These are phyloP conservation scores for Schizothorax lantsangensis DNA, from an alignment of 2,797 vertebrate species.

Conservation along the genomic window DNA sequence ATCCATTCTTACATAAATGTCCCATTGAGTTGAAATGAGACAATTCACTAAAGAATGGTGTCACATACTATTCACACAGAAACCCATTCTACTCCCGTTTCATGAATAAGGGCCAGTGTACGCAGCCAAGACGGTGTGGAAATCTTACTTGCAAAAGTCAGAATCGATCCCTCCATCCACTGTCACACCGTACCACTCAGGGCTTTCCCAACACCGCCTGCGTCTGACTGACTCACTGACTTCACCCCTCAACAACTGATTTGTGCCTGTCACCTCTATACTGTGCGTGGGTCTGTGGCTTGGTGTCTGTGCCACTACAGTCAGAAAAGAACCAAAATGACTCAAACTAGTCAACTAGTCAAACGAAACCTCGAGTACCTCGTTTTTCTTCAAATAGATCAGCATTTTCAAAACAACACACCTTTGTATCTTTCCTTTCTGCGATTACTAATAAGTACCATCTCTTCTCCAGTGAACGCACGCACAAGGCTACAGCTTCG, in stretches of 20 bases:
- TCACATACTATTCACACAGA: slow-evolving; percentile 13
- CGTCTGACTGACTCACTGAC: slow-evolving; percentile 35
- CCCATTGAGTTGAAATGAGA: slow-evolving; percentile 31
- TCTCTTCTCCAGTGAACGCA: not conserved
- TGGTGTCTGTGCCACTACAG: not conserved
- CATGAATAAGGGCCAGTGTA: slow-evolving; percentile 8
- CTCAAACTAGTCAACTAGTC: not conserved
- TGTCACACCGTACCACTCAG: slow-evolving; percentile 33
- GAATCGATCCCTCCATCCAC: not conserved
- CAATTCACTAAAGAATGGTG: slow-evolving; percentile 13
- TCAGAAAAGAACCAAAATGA: slow-evolving; percentile 2
- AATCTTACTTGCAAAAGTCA: not conserved
- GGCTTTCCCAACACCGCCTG: slow-evolving; percentile 13
- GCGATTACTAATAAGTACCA: slow-evolving; percentile 5
- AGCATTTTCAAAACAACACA: slow-evolving; percentile 7
- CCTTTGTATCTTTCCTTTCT: slow-evolving; percentile 6
- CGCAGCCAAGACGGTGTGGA: not conserved
- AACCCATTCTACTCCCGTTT: slow-evolving; percentile 11
- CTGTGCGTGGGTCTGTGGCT: not conserved
- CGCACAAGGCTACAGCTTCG: not conserved
- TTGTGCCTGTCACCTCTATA: slow-evolving; percentile 11
- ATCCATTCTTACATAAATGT: slow-evolving; percentile 3
- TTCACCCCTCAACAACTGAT: slow-evolving; percentile 15
- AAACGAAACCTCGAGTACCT: not conserved
- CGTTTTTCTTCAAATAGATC: not conserved